These are phyloP conservation scores for Rutilus rutilus DNA, from an alignment of 2,113 vertebrate species.

Conservation along the genomic window DNA sequence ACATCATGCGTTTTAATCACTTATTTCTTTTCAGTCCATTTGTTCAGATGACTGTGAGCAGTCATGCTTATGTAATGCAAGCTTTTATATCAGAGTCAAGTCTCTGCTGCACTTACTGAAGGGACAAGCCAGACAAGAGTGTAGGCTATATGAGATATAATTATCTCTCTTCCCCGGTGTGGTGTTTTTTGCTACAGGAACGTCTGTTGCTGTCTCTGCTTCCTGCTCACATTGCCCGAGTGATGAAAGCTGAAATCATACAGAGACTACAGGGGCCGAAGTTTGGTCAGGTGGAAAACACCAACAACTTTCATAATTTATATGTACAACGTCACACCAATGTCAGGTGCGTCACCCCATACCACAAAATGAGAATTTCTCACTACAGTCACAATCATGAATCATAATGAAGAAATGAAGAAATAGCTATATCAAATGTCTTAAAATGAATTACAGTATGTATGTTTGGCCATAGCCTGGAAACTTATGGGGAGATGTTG, in stretches of 20 bases:
- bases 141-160: background rate
- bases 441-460: too few species aligned
- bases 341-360: constrained; percentile 80
- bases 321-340: constrained; percentile 97
- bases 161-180: background rate
- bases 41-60: background rate
- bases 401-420: background rate
- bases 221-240: constrained; percentile 95
- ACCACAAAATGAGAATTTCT: background rate
- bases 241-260: constrained; percentile 99
- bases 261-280: constrained; percentile 95
- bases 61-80: background rate
- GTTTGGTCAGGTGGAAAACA: constrained; percentile 94
- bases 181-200: constrained; percentile 76
- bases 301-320: constrained; percentile 98
- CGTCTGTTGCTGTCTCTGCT: constrained; percentile 92
- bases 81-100: background rate
- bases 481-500: too few species aligned
- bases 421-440: too few species aligned
- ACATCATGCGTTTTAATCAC: background rate
- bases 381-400: constrained; percentile 8
- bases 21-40: background rate
- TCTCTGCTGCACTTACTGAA: constrained; percentile 9
- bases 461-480: too few species aligned
- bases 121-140: background rate